Percentiles rank a stretch among this genome's conserved stretches.
These are phyloP conservation scores for Euplagia quadripunctaria DNA, from an alignment of 2,888 invertebrate genomes.

Conservation along the genomic window DNA sequence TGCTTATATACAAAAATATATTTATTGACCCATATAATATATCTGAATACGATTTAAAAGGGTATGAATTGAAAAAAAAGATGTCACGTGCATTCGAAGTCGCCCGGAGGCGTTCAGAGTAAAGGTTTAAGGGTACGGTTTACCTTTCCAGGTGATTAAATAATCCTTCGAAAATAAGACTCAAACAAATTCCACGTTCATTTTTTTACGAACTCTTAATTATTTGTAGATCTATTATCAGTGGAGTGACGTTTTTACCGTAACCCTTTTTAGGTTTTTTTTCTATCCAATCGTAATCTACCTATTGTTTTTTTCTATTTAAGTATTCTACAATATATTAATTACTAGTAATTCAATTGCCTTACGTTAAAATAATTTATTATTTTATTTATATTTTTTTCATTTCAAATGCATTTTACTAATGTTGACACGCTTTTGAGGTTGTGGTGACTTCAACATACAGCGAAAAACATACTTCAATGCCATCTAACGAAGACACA, in stretches of 20 bases:
- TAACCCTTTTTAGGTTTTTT: neutral
- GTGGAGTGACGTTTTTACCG: neutral
- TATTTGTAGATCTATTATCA: neutral
- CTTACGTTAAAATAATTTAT: too few relatives aligned
- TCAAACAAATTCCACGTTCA: conserved; percentile 6
- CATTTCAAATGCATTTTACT: too few relatives aligned
- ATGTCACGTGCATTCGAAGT: conserved; percentile 15
- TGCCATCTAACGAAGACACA: too few relatives aligned
- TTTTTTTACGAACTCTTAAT: conserved; percentile 5
- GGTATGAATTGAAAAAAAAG: neutral
- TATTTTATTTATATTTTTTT: too few relatives aligned
- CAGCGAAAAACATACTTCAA: too few relatives aligned
- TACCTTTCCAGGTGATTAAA: conserved; percentile 22
- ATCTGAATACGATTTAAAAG: neutral
- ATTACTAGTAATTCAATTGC: too few relatives aligned
- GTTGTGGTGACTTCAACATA: too few relatives aligned
- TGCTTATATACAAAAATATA: too few relatives aligned
- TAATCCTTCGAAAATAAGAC: conserved; percentile 12
- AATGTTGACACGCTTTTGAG: too few relatives aligned
- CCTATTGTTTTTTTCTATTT: neutral
- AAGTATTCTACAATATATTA: too few relatives aligned
- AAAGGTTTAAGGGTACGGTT: conserved; percentile 15
- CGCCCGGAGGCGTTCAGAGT: conserved; percentile 5
- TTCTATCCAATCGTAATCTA: neutral
- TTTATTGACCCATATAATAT: neutral